A percentile compares a stretch with the other conserved stretches of the same genome.
phyloP scores from a whole-genome alignment of 2,113 vertebrate genomes.

The Passer domesticus region DNA sequence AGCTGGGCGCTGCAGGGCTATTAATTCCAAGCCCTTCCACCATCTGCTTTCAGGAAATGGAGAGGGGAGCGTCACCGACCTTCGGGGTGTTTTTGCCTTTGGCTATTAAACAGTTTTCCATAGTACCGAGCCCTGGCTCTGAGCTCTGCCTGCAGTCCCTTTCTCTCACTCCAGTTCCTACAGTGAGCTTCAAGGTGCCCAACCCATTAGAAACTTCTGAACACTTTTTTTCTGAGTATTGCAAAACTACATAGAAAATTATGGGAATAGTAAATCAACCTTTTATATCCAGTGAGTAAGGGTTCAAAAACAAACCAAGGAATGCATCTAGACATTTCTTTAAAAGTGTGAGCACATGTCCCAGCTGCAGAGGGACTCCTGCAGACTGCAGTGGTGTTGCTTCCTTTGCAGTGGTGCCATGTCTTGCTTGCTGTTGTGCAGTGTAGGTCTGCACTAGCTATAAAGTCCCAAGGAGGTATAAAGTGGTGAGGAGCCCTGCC shows the following conservation, averaged over 20 bases:
- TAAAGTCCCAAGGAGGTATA: neutral
- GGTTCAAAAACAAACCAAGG: neutral
- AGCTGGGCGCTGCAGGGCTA: neutral
- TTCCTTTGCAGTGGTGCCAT: neutral
- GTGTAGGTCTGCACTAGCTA: neutral
- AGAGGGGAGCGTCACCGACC: constrained; percentile 8
- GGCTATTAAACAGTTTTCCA: neutral
- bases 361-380: neutral
- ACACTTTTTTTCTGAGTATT: neutral
- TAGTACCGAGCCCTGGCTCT: neutral
- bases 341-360: neutral
- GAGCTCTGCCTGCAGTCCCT: neutral
- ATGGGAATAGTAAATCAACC: neutral
- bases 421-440: neutral
- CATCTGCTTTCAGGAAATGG: constrained; percentile 53
- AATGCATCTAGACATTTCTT: neutral
- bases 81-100: constrained; percentile 28
- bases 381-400: neutral
- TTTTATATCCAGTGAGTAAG: neutral
- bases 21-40: constrained; percentile 37
- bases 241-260: neutral
- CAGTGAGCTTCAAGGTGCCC: neutral
- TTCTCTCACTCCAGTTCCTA: neutral
- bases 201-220: neutral
- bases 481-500: neutral